A percentile compares a stretch with the other conserved stretches of the same genome.
phyloP scores from a whole-genome alignment of 2,888 invertebrate genomes.

The Pristionchus exspectatus region DNA sequence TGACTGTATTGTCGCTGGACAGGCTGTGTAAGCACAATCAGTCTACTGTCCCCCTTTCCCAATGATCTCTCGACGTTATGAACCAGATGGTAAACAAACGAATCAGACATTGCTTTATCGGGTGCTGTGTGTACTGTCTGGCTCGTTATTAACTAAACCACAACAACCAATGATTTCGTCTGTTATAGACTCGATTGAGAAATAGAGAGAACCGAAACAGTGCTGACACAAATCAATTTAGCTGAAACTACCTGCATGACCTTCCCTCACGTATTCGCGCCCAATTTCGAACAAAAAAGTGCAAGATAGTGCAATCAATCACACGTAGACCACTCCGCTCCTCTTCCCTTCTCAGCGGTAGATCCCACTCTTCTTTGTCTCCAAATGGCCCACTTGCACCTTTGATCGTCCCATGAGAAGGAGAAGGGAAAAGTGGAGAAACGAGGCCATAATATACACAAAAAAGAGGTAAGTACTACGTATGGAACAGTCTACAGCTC shows the following conservation, averaged over 20 bases:
- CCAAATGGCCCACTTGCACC: constrained; percentile 49
- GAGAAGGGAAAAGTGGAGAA: constrained; percentile 11
- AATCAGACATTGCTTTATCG: background rate
- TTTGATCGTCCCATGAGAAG: constrained; percentile 15
- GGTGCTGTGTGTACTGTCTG: background rate
- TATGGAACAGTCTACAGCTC: constrained; percentile 2
- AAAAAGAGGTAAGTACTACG: constrained; percentile 40
- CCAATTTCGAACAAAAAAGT: background rate
- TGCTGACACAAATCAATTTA: background rate
- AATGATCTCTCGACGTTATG: no score
- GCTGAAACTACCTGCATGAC: background rate
- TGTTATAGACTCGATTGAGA: background rate
- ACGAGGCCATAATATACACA: constrained; percentile 49
- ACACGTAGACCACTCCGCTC: background rate
- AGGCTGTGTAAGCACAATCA: constrained; percentile 77
- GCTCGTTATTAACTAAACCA: background rate
- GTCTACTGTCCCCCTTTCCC: background rate
- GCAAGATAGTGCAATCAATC: constrained; percentile 15
- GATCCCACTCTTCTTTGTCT: constrained; percentile 40
- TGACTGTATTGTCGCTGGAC: constrained; percentile 83
- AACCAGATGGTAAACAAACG: no score
- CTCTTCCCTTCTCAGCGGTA: constrained; percentile 27
- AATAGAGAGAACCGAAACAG: background rate
- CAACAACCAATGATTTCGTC: background rate
- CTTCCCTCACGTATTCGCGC: background rate